These are phyloP conservation scores for Protomyctophum bolini DNA, from an alignment of 2,113 vertebrate species.

Conservation along the genomic window DNA sequence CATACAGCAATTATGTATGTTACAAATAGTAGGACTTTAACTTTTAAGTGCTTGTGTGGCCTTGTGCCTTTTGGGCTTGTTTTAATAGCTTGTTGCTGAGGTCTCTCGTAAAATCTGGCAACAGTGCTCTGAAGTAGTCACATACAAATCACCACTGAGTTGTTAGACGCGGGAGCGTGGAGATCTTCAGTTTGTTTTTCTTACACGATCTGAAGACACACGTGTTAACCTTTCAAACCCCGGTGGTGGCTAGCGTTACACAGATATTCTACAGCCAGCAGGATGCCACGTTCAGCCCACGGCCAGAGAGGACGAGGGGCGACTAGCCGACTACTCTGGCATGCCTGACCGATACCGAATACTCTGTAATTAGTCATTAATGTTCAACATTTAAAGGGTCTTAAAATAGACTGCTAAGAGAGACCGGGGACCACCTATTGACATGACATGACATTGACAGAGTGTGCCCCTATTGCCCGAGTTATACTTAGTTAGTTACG, in stretches of 20 bases:
- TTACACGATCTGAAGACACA: neutral
- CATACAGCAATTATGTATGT: too few relatives aligned
- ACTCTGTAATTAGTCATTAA: conserved; percentile 27
- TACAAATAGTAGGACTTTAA: too few relatives aligned
- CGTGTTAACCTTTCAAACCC: neutral
- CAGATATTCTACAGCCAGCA: conserved; percentile 10
- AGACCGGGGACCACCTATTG: conserved; percentile 28
- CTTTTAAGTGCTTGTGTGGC: too few relatives aligned
- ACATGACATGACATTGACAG: neutral
- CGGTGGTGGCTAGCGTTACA: neutral
- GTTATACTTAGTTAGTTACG: too few relatives aligned
- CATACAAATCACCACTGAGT: too few relatives aligned
- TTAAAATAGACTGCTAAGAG: conserved; percentile 38
- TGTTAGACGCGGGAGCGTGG: too few relatives aligned
- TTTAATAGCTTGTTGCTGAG: too few relatives aligned
- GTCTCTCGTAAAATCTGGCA: too few relatives aligned
- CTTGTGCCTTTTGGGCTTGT: too few relatives aligned
- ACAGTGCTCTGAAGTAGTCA: too few relatives aligned
- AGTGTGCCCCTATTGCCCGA: neutral
- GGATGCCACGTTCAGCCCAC: neutral
- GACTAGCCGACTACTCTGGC: conserved; percentile 7
- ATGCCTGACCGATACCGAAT: conserved; percentile 11
- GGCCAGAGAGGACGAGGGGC: too few relatives aligned
- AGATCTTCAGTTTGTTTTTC: too few relatives aligned
- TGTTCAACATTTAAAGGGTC: conserved; percentile 35